Evolutionary conservation across 2,797 vertebrate genomes (phyloP).

Genomic region (Orestias chungarensis): DNA sequence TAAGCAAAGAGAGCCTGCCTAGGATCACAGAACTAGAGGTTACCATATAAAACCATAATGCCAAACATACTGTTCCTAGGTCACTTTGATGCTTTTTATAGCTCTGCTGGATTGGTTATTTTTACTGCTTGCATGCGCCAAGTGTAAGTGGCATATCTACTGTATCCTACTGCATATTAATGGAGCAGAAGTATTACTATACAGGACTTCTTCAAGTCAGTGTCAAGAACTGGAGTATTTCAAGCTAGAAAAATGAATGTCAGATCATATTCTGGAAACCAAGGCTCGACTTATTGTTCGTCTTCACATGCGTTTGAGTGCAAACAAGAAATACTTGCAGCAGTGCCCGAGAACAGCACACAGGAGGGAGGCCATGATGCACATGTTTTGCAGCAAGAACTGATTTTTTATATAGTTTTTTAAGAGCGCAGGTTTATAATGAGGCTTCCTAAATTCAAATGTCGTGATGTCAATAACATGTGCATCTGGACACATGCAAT

Average conservation of each 20-base stretch:
- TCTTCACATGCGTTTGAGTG: not conserved
- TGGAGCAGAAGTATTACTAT: constrained; percentile 9
- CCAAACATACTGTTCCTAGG: constrained; percentile 16
- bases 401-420: too few relatives aligned
- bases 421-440: not conserved
- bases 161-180: constrained; percentile 15
- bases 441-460: not conserved
- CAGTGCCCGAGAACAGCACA: not conserved
- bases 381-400: constrained; percentile 7
- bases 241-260: not conserved
- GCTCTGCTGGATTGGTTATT: constrained; percentile 28
- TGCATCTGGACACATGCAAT: constrained; percentile 15
- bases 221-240: constrained; percentile 13
- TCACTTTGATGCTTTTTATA: constrained; percentile 39
- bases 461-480: constrained; percentile 5
- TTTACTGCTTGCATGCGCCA: constrained; percentile 16
- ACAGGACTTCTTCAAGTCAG: constrained; percentile 16
- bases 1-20: constrained; percentile 6
- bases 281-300: not conserved
- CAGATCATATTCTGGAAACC: not conserved
- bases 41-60: constrained; percentile 21
- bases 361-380: constrained; percentile 9
- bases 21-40: constrained; percentile 9
- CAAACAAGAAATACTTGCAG: constrained; percentile 6
- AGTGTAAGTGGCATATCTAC: constrained; percentile 15